Base-by-base conservation (phyloP, 2,113 vertebrate genomes). In the Saccopteryx bilineata region DNA sequence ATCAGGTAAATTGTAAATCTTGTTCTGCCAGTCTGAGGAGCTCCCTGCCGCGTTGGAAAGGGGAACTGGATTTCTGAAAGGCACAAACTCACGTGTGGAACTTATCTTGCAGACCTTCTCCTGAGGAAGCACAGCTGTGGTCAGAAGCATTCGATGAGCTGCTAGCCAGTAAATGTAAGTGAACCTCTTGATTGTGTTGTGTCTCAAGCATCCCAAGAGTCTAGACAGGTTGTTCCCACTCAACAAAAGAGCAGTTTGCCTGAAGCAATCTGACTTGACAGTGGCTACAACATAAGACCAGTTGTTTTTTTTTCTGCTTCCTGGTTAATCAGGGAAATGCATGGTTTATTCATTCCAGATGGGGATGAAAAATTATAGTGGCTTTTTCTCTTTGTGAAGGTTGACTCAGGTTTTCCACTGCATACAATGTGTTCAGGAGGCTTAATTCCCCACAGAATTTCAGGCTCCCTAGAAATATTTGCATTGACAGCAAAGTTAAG, bases 91-190 rank as follows among this genome's bases (percentile, higher is more conserved):
- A 97, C 12, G 0, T 17, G 46, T 5, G 0, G 2, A 84, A 50
- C 95, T 23, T 96, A 69, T 72, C 90, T 91, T 82, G 81, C 98
- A 99, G 99, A 93, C 99, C 99, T 58, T 99, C 98, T 5, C 98
- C 98, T 21, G 99, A 99, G 95, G 99, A 99, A 97, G 98, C 99
- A 5, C 98, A 95, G 90, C 98, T 99, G 60, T 99, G 99, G 99
- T 98, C 99, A 58, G 98, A 99, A 98, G 99, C 99, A 5, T 98
- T 99, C 66, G 99, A 99, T 96, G 99, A 99, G 93, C 98, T 99
- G 46, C 98, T 99, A 31, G 97, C 98, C 96, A 99, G 98, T 97
- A 99, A 99, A 99, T 99, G 99, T 99, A 98, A 99, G 99, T 98
- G 79, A 17, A 28, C 26, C 82, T 95, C 58, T 88, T 68, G 79